A percentile compares a stretch with the other conserved stretches of the same genome.
These are phyloP conservation scores for Ceratina calcarata DNA, from an alignment of 1,140 invertebrate species.

Conservation along the genomic window DNA sequence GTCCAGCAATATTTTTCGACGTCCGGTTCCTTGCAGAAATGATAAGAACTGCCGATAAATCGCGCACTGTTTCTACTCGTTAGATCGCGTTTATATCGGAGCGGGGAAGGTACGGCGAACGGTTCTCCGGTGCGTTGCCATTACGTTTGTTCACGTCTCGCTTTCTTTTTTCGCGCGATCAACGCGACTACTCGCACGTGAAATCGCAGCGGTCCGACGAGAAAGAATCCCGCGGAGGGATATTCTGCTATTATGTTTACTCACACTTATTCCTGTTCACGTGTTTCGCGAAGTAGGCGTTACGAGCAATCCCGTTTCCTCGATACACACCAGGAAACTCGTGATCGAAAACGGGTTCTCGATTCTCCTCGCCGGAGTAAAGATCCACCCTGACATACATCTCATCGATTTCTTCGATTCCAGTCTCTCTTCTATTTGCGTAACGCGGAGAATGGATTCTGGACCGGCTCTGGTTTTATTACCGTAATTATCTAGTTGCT, in stretches of 20 bases:
- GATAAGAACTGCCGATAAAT: no score
- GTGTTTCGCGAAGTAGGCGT: constrained; percentile 59
- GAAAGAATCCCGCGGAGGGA: constrained; percentile 36
- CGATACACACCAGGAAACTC: constrained; percentile 65
- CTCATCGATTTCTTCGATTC: constrained; percentile 47
- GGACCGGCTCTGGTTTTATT: not conserved
- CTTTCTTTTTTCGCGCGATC: constrained; percentile 60
- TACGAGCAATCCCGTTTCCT: constrained; percentile 67
- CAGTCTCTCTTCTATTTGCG: constrained; percentile 26
- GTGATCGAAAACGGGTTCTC: constrained; percentile 69
- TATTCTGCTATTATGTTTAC: constrained; percentile 64
- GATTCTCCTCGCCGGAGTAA: constrained; percentile 65
- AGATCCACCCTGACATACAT: constrained; percentile 21
- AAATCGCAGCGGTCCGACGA: constrained; percentile 48
- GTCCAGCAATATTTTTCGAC: no score
- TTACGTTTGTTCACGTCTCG: constrained; percentile 53
- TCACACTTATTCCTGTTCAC: constrained; percentile 56
- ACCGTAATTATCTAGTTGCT: constrained; percentile 20
- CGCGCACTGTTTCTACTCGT: no score
- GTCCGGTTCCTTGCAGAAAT: no score
- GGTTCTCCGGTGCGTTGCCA: constrained; percentile 44
- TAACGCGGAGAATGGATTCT: constrained; percentile 20
- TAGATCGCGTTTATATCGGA: constrained; percentile 1
- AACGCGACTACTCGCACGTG: constrained; percentile 63
- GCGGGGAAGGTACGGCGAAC: not conserved